phyloP scores from a whole-genome alignment of 2,797 vertebrate species.

The Zenarchopterus dispar region DNA sequence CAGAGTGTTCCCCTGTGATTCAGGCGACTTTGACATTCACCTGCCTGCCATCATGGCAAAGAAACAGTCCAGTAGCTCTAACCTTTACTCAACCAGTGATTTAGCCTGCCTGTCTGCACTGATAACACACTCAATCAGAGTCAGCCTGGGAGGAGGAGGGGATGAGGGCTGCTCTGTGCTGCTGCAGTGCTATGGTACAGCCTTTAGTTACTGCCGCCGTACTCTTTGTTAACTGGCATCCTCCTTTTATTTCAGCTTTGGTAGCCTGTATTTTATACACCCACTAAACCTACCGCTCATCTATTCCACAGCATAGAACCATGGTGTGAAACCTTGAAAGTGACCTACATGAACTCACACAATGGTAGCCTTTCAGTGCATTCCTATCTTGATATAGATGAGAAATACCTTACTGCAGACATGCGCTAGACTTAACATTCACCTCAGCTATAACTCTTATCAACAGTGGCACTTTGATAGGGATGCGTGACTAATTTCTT shows the following conservation, averaged over 20 bases:
- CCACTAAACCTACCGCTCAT: conserved; percentile 65
- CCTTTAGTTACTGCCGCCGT: conserved; percentile 64
- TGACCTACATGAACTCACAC: conserved; percentile 55
- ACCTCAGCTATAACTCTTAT: conserved; percentile 9
- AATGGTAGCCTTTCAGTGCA: conserved; percentile 53
- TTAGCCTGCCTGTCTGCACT: conserved; percentile 70
- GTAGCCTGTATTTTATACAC: conserved; percentile 56
- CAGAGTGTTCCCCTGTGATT: conserved; percentile 58
- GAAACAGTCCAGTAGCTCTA: conserved; percentile 68
- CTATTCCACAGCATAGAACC: conserved; percentile 54
- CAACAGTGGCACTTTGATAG: conserved; percentile 22
- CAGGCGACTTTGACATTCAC: conserved; percentile 73
- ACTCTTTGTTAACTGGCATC: conserved; percentile 39
- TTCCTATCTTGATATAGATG: conserved; percentile 23
- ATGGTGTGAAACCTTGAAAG: conserved; percentile 56
- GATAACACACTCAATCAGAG: conserved; percentile 76
- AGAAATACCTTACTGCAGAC: conserved; percentile 22
- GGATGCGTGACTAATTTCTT: conserved; percentile 20
- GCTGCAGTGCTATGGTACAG: conserved; percentile 45
- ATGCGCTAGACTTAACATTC: conserved; percentile 13
- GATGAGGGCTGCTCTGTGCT: conserved; percentile 44
- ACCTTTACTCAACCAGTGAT: conserved; percentile 77
- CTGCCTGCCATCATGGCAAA: conserved; percentile 54
- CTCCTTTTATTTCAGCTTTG: conserved; percentile 60
- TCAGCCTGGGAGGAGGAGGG: conserved; percentile 47